A percentile compares a stretch with the other conserved stretches of the same genome.
Evolutionary conservation across 2,113 vertebrate species (phyloP).

Genomic region (Myodes glareolus): DNA sequence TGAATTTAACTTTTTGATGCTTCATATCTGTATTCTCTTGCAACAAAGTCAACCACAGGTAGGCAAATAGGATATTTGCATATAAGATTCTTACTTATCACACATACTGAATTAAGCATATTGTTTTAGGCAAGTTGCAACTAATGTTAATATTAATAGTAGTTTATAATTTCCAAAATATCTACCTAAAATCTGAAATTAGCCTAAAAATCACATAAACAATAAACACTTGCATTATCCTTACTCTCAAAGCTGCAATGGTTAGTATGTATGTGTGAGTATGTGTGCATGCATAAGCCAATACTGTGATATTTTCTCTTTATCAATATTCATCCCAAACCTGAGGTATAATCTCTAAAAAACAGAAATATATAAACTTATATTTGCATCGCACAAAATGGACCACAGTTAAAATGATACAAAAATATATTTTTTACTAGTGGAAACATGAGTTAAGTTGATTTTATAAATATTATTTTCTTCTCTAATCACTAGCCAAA

Average conservation of each 20-base stretch:
- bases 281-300: background rate
- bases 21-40: background rate
- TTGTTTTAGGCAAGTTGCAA: background rate
- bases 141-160: conserved; percentile 13
- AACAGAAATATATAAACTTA: too few species aligned
- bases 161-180: background rate
- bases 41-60: background rate
- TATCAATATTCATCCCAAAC: too few species aligned
- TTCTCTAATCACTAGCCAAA: background rate
- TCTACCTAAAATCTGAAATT: background rate
- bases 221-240: background rate
- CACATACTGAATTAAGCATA: conserved; percentile 30
- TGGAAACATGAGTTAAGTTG: background rate
- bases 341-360: too few species aligned
- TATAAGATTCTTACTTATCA: background rate
- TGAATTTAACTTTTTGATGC: background rate
- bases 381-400: background rate
- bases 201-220: background rate
- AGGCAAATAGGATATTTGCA: background rate
- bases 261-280: background rate
- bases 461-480: background rate
- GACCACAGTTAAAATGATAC: background rate
- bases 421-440: background rate
- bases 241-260: conserved; percentile 8
- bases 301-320: too few species aligned